Evolutionary conservation across 1,140 invertebrate genomes (phyloP).

Genomic region (Drosophila subobscura): DNA sequence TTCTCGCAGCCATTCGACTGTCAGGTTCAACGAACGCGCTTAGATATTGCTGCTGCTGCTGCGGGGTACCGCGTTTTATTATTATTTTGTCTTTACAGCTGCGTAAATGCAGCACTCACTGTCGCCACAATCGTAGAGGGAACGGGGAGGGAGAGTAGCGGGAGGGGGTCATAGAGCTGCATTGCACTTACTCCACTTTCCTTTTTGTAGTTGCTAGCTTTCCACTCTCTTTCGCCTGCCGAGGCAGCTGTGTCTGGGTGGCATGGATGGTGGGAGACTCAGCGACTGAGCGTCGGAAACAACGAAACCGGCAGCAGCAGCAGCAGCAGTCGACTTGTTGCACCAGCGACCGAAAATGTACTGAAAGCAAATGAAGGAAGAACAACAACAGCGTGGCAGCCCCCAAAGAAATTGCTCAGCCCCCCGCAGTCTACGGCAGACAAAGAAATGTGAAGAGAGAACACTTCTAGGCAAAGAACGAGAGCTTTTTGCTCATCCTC

Average conservation of each 20-base stretch:
- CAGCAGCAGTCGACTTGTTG: slow-evolving; percentile 65
- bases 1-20: slow-evolving; percentile 23
- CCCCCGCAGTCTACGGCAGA: slow-evolving; percentile 5
- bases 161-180: slow-evolving; percentile 2
- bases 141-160: not conserved
- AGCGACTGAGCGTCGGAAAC: too few species aligned
- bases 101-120: slow-evolving; percentile 27
- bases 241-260: slow-evolving; percentile 7
- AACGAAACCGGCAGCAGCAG: slow-evolving; percentile 17
- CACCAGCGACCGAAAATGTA: slow-evolving; percentile 60
- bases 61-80: not conserved
- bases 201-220: slow-evolving; percentile 44
- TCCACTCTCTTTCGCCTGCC: slow-evolving; percentile 40
- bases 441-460: slow-evolving; percentile 2
- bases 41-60: slow-evolving; percentile 12
- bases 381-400: slow-evolving; percentile 46
- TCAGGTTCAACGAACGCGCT: slow-evolving; percentile 42
- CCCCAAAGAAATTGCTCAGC: slow-evolving; percentile 2
- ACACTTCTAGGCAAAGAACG: slow-evolving; percentile 26
- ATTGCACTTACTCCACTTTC: slow-evolving; percentile 70
- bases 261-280: too few species aligned
- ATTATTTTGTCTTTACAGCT: not conserved
- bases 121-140: not conserved
- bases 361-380: slow-evolving; percentile 71
- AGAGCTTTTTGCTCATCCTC: not conserved